These are phyloP conservation scores for Portunus trituberculatus DNA, from an alignment of 1,140 invertebrate species.

Conservation along the genomic window DNA sequence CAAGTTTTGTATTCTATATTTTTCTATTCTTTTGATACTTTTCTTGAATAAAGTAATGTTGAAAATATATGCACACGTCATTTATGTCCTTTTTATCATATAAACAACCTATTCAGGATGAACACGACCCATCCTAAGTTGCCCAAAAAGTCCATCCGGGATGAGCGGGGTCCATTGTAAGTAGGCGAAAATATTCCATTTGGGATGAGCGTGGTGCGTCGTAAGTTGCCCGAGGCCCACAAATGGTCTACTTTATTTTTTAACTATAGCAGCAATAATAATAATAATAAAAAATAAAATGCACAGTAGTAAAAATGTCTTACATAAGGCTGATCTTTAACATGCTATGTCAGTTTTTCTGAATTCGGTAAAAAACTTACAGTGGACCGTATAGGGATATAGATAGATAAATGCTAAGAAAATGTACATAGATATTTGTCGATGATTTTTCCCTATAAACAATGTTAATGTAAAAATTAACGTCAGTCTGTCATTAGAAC, in stretches of 20 bases:
- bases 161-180: neutral
- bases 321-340: neutral
- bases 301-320: neutral
- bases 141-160: neutral
- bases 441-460: too few relatives aligned
- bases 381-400: neutral
- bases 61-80: neutral
- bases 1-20: neutral
- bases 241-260: slow-evolving; percentile 1
- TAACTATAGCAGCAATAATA: neutral
- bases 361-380: neutral
- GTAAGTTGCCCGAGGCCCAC: neutral
- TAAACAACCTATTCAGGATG: neutral
- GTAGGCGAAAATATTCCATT: neutral
- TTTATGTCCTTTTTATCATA: neutral
- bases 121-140: neutral
- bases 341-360: too few relatives aligned
- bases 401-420: too few relatives aligned
- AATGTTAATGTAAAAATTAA: too few relatives aligned
- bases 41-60: neutral
- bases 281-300: neutral
- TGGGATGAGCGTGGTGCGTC: neutral
- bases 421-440: too few relatives aligned
- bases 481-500: too few relatives aligned
- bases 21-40: neutral